Evolutionary conservation across 2,888 invertebrate genomes (phyloP).

Genomic region (Noctua fimbriata): DNA sequence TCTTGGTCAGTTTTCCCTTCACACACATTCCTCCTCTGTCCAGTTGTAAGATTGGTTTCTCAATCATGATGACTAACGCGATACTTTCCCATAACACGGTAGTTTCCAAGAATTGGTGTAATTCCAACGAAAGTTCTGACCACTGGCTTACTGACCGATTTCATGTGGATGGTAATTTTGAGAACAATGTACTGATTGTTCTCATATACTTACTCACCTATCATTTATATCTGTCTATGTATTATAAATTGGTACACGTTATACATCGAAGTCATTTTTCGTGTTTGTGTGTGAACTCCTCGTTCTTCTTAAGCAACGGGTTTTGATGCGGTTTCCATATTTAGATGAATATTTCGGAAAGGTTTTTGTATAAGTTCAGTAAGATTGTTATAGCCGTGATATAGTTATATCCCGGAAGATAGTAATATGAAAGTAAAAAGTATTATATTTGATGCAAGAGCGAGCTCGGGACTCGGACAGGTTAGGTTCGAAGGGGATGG

Average conservation of each 20-base stretch:
- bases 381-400: no score
- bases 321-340: no score
- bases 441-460: no score
- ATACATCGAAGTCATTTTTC: not conserved
- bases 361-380: no score
- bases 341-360: no score
- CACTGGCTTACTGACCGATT: conserved; percentile 29
- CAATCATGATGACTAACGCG: conserved; percentile 34
- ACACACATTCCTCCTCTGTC: conserved; percentile 13
- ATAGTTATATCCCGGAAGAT: no score
- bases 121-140: conserved; percentile 33
- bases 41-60: conserved; percentile 15
- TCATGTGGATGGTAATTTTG: conserved; percentile 39
- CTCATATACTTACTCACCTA: not conserved
- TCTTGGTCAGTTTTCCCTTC: not conserved
- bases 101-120: conserved; percentile 32
- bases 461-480: no score
- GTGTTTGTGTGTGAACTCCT: not conserved
- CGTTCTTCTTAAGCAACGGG: no score
- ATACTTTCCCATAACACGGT: conserved; percentile 26
- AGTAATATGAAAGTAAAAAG: no score
- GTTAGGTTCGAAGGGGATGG: no score
- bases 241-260: not conserved
- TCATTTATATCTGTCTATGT: not conserved
- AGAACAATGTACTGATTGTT: conserved; percentile 33